Conservation (phyloP, 2,888 invertebrate genomes). For the Aporophyla lueneburgensis region DNA sequence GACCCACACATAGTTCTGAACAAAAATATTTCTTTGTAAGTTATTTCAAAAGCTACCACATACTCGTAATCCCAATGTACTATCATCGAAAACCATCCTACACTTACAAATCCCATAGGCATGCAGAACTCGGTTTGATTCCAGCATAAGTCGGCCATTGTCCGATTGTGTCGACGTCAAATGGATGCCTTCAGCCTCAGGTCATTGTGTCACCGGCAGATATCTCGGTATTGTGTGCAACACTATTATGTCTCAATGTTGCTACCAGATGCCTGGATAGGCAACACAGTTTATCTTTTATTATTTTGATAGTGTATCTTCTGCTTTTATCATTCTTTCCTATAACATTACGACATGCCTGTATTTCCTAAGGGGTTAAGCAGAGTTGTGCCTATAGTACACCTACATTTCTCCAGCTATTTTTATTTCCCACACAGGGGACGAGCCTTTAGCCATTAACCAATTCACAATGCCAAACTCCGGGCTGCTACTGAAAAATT, state of each 20-base stretch:
- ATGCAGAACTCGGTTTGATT: constrained; percentile 4
- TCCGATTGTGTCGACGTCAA: constrained; percentile 36
- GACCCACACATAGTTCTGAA: too few relatives aligned
- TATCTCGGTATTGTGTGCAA: constrained; percentile 26
- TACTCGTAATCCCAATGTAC: background rate
- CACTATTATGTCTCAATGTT: constrained; percentile 19
- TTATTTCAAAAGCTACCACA: background rate
- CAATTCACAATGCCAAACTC: too few relatives aligned
- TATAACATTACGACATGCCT: too few relatives aligned
- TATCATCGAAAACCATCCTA: background rate
- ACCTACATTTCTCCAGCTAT: too few relatives aligned
- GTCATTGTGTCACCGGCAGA: constrained; percentile 37
- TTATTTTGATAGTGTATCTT: too few relatives aligned
- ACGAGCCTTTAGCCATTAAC: too few relatives aligned
- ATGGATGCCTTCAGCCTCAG: constrained; percentile 13
- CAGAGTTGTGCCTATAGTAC: too few relatives aligned
- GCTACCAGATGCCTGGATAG: background rate
- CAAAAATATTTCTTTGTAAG: background rate
- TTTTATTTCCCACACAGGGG: too few relatives aligned
- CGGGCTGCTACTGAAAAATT: too few relatives aligned
- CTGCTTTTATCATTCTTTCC: too few relatives aligned
- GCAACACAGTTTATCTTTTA: background rate
- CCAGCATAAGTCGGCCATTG: constrained; percentile 31
- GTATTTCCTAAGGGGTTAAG: too few relatives aligned
- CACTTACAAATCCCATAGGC: background rate